Evolutionary conservation across 2,888 invertebrate genomes (phyloP).

Genomic region (Drosophila suboccidentalis): DNA sequence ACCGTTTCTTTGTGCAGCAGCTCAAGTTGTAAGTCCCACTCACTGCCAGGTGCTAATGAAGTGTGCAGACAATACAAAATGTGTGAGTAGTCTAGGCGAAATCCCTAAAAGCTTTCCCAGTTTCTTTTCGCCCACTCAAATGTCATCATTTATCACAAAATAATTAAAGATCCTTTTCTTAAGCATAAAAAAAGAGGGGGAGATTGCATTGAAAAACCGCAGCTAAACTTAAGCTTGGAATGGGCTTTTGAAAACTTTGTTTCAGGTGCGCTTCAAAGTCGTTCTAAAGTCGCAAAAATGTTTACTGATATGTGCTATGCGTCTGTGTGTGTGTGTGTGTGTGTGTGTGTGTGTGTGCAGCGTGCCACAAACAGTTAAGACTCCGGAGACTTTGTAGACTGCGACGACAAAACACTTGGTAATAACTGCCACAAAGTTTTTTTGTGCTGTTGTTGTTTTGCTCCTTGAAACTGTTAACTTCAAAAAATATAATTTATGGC

Average conservation of each 20-base stretch:
- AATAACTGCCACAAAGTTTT: slow-evolving; percentile 82
- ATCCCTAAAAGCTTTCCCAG: slow-evolving; percentile 31
- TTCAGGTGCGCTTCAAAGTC: slow-evolving; percentile 78
- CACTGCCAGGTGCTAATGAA: slow-evolving; percentile 77
- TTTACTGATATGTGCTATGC: slow-evolving; percentile 74
- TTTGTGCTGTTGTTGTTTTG: slow-evolving; percentile 48
- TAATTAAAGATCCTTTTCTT: slow-evolving; percentile 80
- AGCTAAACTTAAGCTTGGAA: slow-evolving; percentile 39
- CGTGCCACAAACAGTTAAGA: slow-evolving; percentile 27
- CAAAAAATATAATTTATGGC: slow-evolving; percentile 84
- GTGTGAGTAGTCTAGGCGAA: slow-evolving; percentile 29
- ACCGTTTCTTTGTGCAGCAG: slow-evolving; percentile 32
- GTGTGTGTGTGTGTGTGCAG: slow-evolving; percentile 31
- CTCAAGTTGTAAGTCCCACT: slow-evolving; percentile 45
- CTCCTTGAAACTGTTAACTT: slow-evolving; percentile 69
- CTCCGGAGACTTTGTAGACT: slow-evolving; percentile 48
- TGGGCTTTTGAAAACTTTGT: slow-evolving; percentile 53
- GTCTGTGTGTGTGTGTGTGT: slow-evolving; percentile 9
- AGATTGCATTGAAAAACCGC: slow-evolving; percentile 55
- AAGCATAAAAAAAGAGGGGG: slow-evolving; percentile 1
- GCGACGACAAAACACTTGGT: slow-evolving; percentile 80
- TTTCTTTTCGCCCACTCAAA: slow-evolving; percentile 65
- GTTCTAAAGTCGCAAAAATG: slow-evolving; percentile 77
- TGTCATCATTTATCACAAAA: slow-evolving; percentile 85
- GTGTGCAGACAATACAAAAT: slow-evolving; percentile 53